phyloP scores from a whole-genome alignment of 2,797 vertebrate species.

The Xyrichtys novacula region DNA sequence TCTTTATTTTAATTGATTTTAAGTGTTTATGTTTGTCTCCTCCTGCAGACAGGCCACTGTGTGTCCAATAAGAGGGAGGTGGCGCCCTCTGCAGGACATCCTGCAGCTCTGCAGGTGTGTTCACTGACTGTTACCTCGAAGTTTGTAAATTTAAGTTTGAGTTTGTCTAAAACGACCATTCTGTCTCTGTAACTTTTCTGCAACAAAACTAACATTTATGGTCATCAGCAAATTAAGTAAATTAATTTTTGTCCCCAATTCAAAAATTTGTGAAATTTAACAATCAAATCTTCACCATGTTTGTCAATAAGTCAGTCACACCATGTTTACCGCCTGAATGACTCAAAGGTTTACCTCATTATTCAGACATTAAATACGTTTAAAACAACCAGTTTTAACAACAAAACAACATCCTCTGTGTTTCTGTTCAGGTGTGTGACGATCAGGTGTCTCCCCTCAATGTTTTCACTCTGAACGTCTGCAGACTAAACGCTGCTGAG shows the following conservation, averaged over 20 bases:
- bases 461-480: constrained; percentile 64
- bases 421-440: constrained; percentile 77
- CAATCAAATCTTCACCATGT: too few species aligned
- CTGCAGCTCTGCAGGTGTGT: constrained; percentile 46
- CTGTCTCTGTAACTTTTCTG: too few species aligned
- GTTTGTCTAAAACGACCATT: not conserved
- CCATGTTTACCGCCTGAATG: too few species aligned
- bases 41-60: constrained; percentile 25
- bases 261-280: too few species aligned
- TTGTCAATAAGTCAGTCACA: too few species aligned
- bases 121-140: not conserved
- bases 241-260: too few species aligned
- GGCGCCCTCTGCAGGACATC: constrained; percentile 44
- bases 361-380: not conserved
- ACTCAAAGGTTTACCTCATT: too few species aligned
- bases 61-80: not conserved
- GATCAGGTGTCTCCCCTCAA: constrained; percentile 78
- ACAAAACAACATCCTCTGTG: too few species aligned
- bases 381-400: too few species aligned
- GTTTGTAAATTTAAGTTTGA: too few species aligned
- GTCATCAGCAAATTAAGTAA: too few species aligned
- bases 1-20: not conserved
- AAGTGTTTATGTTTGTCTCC: not conserved
- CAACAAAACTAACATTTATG: too few species aligned
- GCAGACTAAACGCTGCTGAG: constrained; percentile 28